phyloP scores from a whole-genome alignment of 2,797 vertebrate genomes.

The Setipinna tenuifilis region DNA sequence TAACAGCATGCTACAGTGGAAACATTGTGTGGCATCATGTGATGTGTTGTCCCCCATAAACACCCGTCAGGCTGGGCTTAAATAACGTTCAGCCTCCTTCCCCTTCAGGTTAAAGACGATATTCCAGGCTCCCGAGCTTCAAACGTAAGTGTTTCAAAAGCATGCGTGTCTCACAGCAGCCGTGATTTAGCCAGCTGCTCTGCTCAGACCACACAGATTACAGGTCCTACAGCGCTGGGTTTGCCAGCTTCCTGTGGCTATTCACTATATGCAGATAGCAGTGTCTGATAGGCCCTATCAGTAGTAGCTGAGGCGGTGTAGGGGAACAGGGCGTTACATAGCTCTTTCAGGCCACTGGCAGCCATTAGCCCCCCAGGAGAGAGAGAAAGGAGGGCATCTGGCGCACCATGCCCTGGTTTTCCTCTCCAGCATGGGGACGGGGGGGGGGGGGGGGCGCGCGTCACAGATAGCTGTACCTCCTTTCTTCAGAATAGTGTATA shows the following conservation, averaged over 20 bases:
- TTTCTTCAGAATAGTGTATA: background rate
- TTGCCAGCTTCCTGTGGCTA: background rate
- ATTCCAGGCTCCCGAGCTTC: constrained; percentile 77
- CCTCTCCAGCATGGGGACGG: constrained; percentile 13
- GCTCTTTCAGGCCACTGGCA: constrained; percentile 1
- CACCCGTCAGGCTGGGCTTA: background rate
- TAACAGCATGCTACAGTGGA: background rate
- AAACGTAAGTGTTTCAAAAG: constrained; percentile 83
- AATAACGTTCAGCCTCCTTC: constrained; percentile 54
- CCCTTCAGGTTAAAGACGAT: constrained; percentile 91
- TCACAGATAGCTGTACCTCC: constrained; percentile 3
- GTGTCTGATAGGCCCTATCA: background rate
- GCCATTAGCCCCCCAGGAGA: background rate
- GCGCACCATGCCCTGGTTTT: background rate
- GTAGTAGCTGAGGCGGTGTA: background rate
- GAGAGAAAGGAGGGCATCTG: background rate
- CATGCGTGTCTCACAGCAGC: background rate
- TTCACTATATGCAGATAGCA: background rate
- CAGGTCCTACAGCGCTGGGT: constrained; percentile 3
- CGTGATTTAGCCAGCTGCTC: background rate
- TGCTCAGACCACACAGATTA: constrained; percentile 36
- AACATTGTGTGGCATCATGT: background rate
- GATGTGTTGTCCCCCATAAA: background rate
- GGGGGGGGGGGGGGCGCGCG: constrained; percentile 34
- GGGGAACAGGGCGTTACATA: background rate